Evolutionary conservation across 1,140 invertebrate species (phyloP), one percentile per base, ranked within the genome.

Genomic region (Galleria mellonella): DNA sequence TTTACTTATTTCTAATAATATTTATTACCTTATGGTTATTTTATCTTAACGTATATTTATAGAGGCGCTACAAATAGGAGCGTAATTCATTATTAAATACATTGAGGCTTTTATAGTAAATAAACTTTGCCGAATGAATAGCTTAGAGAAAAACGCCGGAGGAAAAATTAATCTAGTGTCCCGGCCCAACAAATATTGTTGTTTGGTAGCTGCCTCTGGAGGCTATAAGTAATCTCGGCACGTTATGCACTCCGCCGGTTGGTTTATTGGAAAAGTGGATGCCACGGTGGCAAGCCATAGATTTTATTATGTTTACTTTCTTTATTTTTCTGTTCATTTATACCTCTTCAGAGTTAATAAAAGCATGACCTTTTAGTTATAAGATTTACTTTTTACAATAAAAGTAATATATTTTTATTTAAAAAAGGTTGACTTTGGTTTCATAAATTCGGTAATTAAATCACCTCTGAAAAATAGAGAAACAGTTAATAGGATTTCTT

Each of bases 141-240:
- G 55, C 62, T 60, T 55, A 60, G 50, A 68, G 61, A 63, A 65
- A 70, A 77, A 74, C 55, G 73, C 71, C 66, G 37, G 56, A 57
- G 68, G 69, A 79, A 79, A 81, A 82, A 74, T 77, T 79, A 82
- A 82, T 82, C 73, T 82, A 60, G 66, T 72, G 73, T 67, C 65
- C 63, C 64, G 63, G 63, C 57, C 67, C 70, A 62, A 68, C 76
- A 75, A 78, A 81, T 81, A 79, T 78, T 79, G 68, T 83, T 79
- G 74, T 81, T 76, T 72, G 74, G 65, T 62, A 23, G 17, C 17
- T 53, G 56, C 48, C 48, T 62, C 50, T 54, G 65, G 61, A 37
- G 65, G 72, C 67, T 69, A 71, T 77, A 77, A 79, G 73, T 82
- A 82, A 82, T 79, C 72, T 68, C 62, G 57, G 73, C 69, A 77